phyloP scores from a whole-genome alignment of 2,797 vertebrate genomes.

The Microhierax caerulescens region DNA sequence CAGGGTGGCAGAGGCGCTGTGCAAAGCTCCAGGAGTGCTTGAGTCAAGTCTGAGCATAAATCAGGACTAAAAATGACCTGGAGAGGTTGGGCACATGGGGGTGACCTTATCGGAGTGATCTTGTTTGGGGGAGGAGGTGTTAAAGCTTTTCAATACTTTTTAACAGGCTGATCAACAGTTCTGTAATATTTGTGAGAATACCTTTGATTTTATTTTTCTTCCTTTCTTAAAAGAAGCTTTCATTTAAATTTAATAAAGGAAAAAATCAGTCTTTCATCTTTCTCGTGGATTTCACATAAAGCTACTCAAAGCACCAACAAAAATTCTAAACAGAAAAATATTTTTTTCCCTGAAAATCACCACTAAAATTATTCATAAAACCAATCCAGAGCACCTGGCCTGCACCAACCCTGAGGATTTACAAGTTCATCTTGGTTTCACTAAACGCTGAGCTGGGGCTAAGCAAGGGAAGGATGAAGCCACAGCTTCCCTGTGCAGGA shows the following conservation, averaged over 20 bases:
- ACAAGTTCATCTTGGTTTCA: background rate
- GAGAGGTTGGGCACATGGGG: accelerated
- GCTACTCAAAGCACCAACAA: background rate
- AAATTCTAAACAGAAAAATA: background rate
- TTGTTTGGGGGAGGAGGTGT: accelerated
- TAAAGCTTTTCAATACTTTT: background rate
- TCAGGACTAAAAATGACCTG: accelerated
- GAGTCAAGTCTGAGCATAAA: accelerated
- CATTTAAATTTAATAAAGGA: constrained; percentile 54
- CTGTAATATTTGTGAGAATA: background rate
- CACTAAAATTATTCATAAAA: background rate
- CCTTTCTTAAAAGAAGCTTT: constrained; percentile 19
- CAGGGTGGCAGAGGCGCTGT: accelerated
- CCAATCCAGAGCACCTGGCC: accelerated
- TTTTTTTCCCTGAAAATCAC: background rate
- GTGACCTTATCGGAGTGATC: background rate
- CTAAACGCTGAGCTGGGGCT: background rate
- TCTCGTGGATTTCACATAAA: background rate
- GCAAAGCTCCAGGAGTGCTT: background rate
- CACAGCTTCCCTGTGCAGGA: accelerated
- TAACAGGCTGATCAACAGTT: background rate
- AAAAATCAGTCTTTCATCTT: constrained; percentile 14
- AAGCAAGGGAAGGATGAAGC: background rate
- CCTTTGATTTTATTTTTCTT: constrained; percentile 6
- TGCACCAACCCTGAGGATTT: background rate